A percentile compares a stretch with the other conserved stretches of the same genome.
Evolutionary conservation across 2,888 invertebrate species (phyloP).

Genomic region (Scrobipalpa atriplicella): DNA sequence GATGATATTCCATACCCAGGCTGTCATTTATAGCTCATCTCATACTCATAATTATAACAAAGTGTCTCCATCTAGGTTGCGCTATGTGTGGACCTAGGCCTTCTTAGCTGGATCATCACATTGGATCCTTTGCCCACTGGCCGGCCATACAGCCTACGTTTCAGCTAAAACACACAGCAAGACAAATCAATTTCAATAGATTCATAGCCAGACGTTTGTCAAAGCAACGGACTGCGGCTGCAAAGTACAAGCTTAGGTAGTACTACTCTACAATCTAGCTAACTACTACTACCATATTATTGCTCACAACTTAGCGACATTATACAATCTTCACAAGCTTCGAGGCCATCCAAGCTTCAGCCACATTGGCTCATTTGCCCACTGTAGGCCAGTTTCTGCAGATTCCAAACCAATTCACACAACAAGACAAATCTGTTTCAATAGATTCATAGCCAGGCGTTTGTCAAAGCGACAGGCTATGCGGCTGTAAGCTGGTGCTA

Average conservation of each 20-base stretch:
- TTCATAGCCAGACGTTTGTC: neutral
- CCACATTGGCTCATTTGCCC: neutral
- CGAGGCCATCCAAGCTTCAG: too few relatives aligned
- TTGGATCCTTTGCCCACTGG: neutral
- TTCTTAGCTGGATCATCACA: too few relatives aligned
- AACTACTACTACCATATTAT: too few relatives aligned
- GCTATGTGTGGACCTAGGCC: too few relatives aligned
- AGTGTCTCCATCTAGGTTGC: too few relatives aligned
- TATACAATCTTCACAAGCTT: too few relatives aligned
- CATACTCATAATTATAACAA: too few relatives aligned
- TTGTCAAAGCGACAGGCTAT: neutral
- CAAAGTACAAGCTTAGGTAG: too few relatives aligned
- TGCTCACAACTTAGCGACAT: too few relatives aligned
- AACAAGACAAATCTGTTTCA: neutral
- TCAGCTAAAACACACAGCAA: neutral
- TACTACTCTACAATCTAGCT: too few relatives aligned
- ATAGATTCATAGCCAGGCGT: neutral
- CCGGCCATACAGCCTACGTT: neutral
- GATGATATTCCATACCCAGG: too few relatives aligned
- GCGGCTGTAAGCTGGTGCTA: neutral
- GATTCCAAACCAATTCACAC: neutral
- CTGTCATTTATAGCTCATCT: too few relatives aligned
- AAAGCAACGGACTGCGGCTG: neutral
- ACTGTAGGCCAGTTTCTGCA: neutral
- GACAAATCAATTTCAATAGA: neutral